Evolutionary conservation across 37 sponge, comb jelly and placozoan genomes (phyloP).

Genomic region (Cliona cf. orientalis): DNA sequence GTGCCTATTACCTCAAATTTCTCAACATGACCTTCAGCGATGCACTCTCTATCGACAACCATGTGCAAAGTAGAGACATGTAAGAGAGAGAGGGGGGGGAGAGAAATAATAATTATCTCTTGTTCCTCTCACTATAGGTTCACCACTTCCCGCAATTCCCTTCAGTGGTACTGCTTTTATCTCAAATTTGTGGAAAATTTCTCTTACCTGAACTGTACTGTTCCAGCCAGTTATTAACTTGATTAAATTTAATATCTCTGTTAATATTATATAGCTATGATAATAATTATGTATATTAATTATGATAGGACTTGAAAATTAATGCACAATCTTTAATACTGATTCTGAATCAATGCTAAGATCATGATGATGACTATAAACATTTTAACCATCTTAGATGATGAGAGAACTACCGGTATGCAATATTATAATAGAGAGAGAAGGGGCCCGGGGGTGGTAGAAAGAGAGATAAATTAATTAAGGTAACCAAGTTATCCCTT

Average conservation of each 20-base stretch:
- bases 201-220: slow-evolving; percentile 49
- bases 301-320: no score
- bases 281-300: neutral
- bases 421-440: no score
- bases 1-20: slow-evolving; percentile 78
- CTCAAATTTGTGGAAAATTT: slow-evolving; percentile 60
- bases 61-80: slow-evolving; percentile 82
- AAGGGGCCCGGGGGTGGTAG: no score
- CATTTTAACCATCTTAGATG: no score
- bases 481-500: no score
- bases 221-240: slow-evolving; percentile 5
- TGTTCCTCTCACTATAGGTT: slow-evolving; percentile 34
- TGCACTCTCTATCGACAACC: slow-evolving; percentile 81
- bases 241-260: neutral
- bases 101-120: neutral
- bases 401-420: no score
- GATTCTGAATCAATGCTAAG: no score
- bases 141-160: slow-evolving; percentile 62
- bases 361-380: no score
- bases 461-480: no score
- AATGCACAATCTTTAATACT: no score
- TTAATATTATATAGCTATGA: neutral
- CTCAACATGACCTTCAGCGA: slow-evolving; percentile 80
- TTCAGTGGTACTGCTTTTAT: slow-evolving; percentile 95
- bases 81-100: slow-evolving; percentile 39